Evolutionary conservation across 2,888 invertebrate genomes (phyloP).

Genomic region (Nomada flava): DNA sequence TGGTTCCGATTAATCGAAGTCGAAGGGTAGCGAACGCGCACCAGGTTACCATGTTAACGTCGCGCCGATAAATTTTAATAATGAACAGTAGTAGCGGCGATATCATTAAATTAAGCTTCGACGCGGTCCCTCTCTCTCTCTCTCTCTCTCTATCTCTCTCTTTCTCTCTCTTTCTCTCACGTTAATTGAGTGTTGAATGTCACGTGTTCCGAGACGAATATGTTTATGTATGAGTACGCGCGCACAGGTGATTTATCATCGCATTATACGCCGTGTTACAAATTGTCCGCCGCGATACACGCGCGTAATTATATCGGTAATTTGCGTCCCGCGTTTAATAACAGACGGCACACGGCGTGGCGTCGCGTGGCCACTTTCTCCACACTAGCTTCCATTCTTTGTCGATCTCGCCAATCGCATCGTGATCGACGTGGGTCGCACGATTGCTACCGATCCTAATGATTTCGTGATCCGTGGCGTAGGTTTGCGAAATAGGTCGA

Average conservation of each 20-base stretch:
- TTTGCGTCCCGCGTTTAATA: constrained; percentile 63
- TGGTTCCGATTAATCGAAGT: constrained; percentile 35
- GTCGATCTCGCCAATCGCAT: neutral
- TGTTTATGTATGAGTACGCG: constrained; percentile 70
- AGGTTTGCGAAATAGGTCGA: no score
- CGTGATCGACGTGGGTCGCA: neutral
- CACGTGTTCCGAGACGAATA: constrained; percentile 66
- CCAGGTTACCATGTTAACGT: constrained; percentile 62
- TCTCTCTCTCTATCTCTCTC: constrained; percentile 14
- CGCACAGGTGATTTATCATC: constrained; percentile 71
- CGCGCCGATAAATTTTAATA: constrained; percentile 68
- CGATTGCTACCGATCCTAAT: no score
- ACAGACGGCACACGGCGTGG: constrained; percentile 30
- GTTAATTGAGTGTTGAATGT: constrained; percentile 72
- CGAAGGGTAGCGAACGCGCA: constrained; percentile 19
- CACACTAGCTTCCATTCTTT: constrained; percentile 8
- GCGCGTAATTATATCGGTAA: constrained; percentile 69
- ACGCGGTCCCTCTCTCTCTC: constrained; percentile 23
- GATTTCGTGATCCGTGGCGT: no score
- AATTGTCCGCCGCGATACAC: constrained; percentile 68
- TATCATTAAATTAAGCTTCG: constrained; percentile 67
- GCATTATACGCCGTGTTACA: constrained; percentile 71
- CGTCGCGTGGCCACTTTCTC: constrained; percentile 46
- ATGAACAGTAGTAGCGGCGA: constrained; percentile 66
- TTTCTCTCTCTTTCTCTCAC: constrained; percentile 46